phyloP scores from a whole-genome alignment of 2,888 invertebrate species.

The Carabus problematicus region DNA sequence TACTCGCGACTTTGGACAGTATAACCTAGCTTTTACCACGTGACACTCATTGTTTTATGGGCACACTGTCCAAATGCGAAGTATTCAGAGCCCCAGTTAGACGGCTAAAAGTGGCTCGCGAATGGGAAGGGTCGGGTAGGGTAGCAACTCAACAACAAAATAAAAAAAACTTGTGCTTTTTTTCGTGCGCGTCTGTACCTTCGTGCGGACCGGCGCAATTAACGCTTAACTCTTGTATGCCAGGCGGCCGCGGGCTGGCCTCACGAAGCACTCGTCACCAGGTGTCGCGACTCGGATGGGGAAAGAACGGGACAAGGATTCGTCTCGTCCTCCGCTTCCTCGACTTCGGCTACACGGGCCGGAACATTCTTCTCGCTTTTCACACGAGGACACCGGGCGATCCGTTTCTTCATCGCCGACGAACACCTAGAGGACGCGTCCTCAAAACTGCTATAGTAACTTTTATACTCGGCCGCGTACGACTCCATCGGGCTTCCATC shows the following conservation, averaged over 20 bases:
- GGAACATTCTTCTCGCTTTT: constrained; percentile 66
- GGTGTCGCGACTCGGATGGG: constrained; percentile 42
- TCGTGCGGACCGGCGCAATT: constrained; percentile 50
- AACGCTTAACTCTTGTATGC: constrained; percentile 48
- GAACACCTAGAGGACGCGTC: constrained; percentile 47
- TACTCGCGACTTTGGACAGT: no score
- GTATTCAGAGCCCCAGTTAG: no score
- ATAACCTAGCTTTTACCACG: no score
- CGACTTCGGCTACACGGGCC: constrained; percentile 56
- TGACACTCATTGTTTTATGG: no score
- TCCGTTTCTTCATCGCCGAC: constrained; percentile 15
- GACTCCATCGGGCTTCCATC: constrained; percentile 49
- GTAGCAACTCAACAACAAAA: constrained; percentile 27
- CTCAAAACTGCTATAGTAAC: constrained; percentile 66
- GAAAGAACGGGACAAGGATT: constrained; percentile 24
- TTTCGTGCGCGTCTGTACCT: constrained; percentile 48
- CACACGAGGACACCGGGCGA: constrained; percentile 69
- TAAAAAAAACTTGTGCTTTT: constrained; percentile 21
- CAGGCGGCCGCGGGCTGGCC: constrained; percentile 49
- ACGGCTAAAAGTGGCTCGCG: no score
- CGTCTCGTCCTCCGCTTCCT: background rate
- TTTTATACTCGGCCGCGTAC: constrained; percentile 56
- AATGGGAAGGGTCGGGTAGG: background rate
- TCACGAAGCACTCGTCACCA: constrained; percentile 53
- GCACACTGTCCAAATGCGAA: no score